Conservation (phyloP, 2,113 vertebrate genomes). For the Triplophysa siluroides region DNA sequence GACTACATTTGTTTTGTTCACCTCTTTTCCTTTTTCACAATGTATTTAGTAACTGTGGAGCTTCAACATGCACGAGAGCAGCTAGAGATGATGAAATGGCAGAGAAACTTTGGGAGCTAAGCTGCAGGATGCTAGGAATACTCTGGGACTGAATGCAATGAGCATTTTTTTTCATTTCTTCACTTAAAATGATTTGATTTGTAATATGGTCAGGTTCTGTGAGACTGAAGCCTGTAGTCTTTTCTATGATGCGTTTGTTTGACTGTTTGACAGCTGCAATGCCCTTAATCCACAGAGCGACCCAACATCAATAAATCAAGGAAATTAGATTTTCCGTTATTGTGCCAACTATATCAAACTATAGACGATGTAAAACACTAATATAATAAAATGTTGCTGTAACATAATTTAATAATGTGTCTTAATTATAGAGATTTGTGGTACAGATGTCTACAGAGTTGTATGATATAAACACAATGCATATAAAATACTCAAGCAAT, state of each 20-base stretch:
- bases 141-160: constrained; percentile 53
- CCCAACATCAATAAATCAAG: neutral
- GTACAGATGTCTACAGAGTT: no score
- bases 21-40: neutral
- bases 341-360: neutral
- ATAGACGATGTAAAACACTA: no score
- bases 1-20: neutral
- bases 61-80: constrained; percentile 48
- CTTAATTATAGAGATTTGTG: no score
- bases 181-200: neutral
- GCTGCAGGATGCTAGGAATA: constrained; percentile 61
- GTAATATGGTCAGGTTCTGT: neutral
- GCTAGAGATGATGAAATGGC: constrained; percentile 58
- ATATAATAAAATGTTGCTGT: no score
- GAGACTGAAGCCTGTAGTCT: neutral
- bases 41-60: constrained; percentile 52
- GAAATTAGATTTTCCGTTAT: neutral
- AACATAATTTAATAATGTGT: no score
- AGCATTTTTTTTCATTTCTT: neutral
- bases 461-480: no score
- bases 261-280: neutral
- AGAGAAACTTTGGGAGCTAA: constrained; percentile 61
- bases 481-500: neutral
- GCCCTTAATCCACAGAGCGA: neutral
- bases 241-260: neutral